Evolutionary conservation across 2,888 invertebrate species (phyloP).

Genomic region (Atethmia centrago): DNA sequence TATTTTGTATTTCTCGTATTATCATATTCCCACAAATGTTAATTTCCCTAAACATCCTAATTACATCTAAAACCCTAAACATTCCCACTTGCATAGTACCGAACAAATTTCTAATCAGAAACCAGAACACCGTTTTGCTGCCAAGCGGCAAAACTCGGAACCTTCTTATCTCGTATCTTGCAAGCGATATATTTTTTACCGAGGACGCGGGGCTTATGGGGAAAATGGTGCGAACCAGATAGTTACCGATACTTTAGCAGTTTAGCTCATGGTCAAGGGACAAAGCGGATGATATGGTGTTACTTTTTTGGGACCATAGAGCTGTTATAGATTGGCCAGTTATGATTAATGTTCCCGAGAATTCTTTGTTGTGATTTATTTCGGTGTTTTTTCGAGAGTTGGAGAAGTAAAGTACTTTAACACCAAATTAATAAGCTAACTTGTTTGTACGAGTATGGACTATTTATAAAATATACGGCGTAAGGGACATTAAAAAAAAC

Average conservation of each 20-base stretch:
- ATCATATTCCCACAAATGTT: neutral
- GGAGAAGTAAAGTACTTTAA: neutral
- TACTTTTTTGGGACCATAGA: conserved; percentile 28
- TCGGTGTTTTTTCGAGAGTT: neutral
- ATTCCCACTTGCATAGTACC: neutral
- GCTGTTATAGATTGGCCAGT: conserved; percentile 14
- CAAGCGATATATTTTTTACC: conserved; percentile 72
- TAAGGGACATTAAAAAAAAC: neutral
- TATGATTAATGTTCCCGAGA: conserved; percentile 41
- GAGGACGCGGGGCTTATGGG: conserved; percentile 60
- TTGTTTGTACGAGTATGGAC: neutral
- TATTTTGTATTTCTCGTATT: neutral
- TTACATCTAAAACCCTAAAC: neutral
- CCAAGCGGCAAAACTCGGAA: conserved; percentile 29
- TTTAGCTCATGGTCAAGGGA: conserved; percentile 39
- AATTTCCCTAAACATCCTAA: neutral
- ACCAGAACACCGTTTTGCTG: conserved; percentile 37
- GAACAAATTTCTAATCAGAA: conserved; percentile 30
- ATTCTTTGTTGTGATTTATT: conserved; percentile 19
- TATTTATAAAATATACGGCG: neutral
- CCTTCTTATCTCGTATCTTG: conserved; percentile 57
- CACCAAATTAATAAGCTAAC: neutral
- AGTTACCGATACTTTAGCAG: conserved; percentile 36
- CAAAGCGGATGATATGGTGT: conserved; percentile 27
- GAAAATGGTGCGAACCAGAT: conserved; percentile 65